Evolutionary conservation across 1,140 invertebrate species (phyloP).

Genomic region (Bombus waltoni): DNA sequence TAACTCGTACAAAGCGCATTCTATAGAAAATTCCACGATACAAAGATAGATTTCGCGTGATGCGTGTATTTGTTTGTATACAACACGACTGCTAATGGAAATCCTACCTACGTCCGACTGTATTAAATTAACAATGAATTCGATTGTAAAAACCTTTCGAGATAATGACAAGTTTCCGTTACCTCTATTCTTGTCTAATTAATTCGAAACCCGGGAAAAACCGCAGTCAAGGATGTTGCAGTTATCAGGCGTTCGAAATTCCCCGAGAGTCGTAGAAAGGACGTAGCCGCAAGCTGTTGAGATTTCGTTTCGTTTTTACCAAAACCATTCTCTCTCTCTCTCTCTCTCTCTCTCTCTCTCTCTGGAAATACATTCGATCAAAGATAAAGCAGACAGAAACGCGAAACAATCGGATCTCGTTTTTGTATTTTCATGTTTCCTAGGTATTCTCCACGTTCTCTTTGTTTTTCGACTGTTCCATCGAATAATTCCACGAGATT

Average conservation of each 20-base stretch:
- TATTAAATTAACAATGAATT: not conserved
- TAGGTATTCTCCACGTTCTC: not conserved
- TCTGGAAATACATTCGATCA: not conserved
- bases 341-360: not conserved
- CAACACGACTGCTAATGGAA: too few species aligned
- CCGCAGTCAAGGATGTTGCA: constrained; percentile 35
- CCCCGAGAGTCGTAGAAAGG: not conserved
- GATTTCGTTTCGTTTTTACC: not conserved
- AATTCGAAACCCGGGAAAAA: not conserved
- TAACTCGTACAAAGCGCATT: too few species aligned
- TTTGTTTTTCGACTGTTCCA: not conserved
- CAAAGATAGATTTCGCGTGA: too few species aligned
- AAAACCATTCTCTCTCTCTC: not conserved
- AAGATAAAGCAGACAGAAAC: not conserved
- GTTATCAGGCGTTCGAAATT: constrained; percentile 12
- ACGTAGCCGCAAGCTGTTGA: too few species aligned
- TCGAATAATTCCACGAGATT: not conserved
- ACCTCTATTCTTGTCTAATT: not conserved
- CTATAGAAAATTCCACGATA: too few species aligned
- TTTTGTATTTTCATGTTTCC: not conserved
- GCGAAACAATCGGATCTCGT: too few species aligned
- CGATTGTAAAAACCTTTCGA: not conserved
- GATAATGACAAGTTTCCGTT: not conserved
- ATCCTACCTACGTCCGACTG: too few species aligned
- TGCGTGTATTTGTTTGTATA: too few species aligned